A percentile compares a stretch with the other conserved stretches of the same genome.
phyloP scores from a whole-genome alignment of 1,140 invertebrate species.

The Dendrolimus punctatus region DNA sequence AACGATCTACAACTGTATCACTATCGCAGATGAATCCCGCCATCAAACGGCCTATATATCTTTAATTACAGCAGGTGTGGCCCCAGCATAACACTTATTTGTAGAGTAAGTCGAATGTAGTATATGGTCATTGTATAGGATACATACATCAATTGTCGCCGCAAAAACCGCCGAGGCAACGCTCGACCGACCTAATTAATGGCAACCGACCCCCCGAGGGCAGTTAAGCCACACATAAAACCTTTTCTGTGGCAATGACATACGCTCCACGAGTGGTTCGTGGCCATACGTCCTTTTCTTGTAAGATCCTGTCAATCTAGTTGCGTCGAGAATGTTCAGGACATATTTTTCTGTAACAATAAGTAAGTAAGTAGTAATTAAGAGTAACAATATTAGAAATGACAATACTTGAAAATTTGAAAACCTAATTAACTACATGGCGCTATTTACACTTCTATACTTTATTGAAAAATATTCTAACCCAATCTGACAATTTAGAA shows the following conservation, averaged over 20 bases:
- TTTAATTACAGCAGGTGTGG: too few species aligned
- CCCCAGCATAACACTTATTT: too few species aligned
- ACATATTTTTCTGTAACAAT: not conserved
- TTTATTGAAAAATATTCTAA: too few species aligned
- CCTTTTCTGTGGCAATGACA: slow-evolving; percentile 42
- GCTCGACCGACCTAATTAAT: slow-evolving; percentile 47
- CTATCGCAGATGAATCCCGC: too few species aligned
- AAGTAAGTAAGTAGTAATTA: not conserved
- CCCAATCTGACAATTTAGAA: too few species aligned
- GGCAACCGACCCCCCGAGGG: slow-evolving; percentile 24
- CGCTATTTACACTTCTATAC: too few species aligned
- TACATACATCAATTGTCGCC: slow-evolving; percentile 37
- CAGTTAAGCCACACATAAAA: slow-evolving; percentile 49
- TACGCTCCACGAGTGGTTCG: slow-evolving; percentile 18
- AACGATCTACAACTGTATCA: too few species aligned
- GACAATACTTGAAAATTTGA: too few species aligned
- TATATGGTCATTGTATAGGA: too few species aligned
- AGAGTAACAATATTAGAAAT: not conserved
- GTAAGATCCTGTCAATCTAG: slow-evolving; percentile 1
- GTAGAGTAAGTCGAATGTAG: too few species aligned
- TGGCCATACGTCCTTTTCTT: slow-evolving; percentile 21
- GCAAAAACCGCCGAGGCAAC: slow-evolving; percentile 37
- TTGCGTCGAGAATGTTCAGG: slow-evolving; percentile 1
- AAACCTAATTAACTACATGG: too few species aligned
- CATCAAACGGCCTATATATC: too few species aligned